Evolutionary conservation across 2,797 vertebrate genomes (phyloP).

Genomic region (Pseudochaenichthys georgianus): DNA sequence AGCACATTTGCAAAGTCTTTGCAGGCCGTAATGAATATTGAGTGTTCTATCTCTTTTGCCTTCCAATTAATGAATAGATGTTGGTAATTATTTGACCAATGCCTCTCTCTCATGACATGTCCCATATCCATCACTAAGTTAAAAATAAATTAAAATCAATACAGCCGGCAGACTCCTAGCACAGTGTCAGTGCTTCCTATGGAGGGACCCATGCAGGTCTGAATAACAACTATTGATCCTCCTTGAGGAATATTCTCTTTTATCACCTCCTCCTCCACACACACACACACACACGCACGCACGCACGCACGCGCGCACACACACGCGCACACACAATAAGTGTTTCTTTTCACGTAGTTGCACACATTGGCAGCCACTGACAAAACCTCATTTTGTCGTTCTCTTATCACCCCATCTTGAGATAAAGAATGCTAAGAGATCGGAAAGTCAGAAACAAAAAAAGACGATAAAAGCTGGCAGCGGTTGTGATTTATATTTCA

Average conservation of each 20-base stretch:
- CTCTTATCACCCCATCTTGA: conserved; percentile 68
- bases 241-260: conserved; percentile 85
- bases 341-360: conserved; percentile 63
- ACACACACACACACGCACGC: conserved; percentile 35
- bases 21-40: conserved; percentile 85
- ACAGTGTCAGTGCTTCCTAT: conserved; percentile 81
- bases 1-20: conserved; percentile 82
- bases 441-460: conserved; percentile 50
- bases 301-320: conserved; percentile 40
- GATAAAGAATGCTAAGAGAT: conserved; percentile 76
- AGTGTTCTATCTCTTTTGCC: conserved; percentile 83
- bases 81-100: conserved; percentile 88
- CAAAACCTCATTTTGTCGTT: conserved; percentile 73
- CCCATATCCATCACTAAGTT: conserved; percentile 89
- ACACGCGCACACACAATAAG: conserved; percentile 71
- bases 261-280: conserved; percentile 78
- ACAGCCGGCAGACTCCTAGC: conserved; percentile 76
- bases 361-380: conserved; percentile 64
- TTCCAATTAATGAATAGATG: conserved; percentile 88
- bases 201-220: conserved; percentile 79
- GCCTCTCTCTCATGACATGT: conserved; percentile 82
- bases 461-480: conserved; percentile 69
- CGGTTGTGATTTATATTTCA: conserved; percentile 78
- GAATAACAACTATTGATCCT: conserved; percentile 89
- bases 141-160: conserved; percentile 91